Conservation (phyloP, 2,797 vertebrate species). For the Artibeus lituratus region DNA sequence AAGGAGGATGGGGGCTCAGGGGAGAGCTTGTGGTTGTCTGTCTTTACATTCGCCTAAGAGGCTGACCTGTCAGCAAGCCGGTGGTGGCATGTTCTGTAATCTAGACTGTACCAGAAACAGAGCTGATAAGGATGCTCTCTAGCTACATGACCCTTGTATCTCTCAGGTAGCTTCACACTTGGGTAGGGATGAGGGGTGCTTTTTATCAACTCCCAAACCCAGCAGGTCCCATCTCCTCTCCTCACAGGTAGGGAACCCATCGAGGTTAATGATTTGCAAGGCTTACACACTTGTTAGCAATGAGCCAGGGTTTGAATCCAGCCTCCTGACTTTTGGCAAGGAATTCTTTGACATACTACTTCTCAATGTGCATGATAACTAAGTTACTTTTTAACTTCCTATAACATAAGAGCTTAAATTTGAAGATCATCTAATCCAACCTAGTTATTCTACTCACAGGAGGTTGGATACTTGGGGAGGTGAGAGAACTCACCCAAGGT, state of each 20-base stretch:
- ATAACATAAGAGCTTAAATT: background rate
- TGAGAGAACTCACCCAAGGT: background rate
- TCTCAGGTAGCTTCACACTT: background rate
- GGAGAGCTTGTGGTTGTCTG: background rate
- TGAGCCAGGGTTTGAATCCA: background rate
- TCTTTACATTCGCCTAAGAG: background rate
- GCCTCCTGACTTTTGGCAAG: background rate
- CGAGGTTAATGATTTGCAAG: background rate
- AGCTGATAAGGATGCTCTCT: background rate
- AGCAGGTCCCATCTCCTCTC: background rate
- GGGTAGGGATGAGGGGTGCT: background rate
- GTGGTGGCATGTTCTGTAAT: accelerated
- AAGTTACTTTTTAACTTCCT: background rate
- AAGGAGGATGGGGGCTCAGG: background rate
- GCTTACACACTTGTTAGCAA: background rate
- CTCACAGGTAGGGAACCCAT: background rate
- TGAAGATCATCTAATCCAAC: background rate
- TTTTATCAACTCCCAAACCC: background rate
- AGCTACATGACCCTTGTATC: background rate
- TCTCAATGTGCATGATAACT: background rate
- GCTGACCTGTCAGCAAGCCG: background rate
- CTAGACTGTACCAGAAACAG: background rate
- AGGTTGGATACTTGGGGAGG: background rate
- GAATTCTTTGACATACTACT: background rate
- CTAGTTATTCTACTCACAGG: background rate